Conservation (phyloP, 2,797 vertebrate species). For the Heteromormyrus szaboi region DNA sequence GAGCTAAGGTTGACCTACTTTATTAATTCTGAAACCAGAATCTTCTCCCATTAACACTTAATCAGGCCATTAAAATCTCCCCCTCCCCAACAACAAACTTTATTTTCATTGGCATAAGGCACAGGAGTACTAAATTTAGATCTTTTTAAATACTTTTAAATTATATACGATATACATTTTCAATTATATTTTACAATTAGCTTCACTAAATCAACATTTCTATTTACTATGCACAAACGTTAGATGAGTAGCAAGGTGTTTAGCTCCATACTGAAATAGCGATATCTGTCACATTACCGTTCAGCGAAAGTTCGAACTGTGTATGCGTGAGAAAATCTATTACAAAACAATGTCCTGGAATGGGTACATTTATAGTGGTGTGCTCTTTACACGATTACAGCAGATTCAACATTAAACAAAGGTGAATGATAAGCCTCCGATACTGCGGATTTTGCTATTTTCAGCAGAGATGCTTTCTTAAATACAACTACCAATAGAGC, state of each 20-base stretch:
- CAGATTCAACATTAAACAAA: slow-evolving; percentile 15
- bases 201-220: slow-evolving; percentile 4
- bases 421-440: background rate
- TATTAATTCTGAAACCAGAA: slow-evolving; percentile 16
- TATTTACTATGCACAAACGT: slow-evolving; percentile 7
- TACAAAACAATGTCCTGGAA: slow-evolving; percentile 14
- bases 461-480: background rate
- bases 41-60: background rate
- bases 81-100: background rate
- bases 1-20: slow-evolving; percentile 1
- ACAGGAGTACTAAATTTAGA: slow-evolving; percentile 23
- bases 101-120: slow-evolving; percentile 21
- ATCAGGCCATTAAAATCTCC: slow-evolving; percentile 7
- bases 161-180: slow-evolving; percentile 2
- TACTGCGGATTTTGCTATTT: background rate
- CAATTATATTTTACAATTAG: background rate
- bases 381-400: slow-evolving; percentile 17
- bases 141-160: slow-evolving; percentile 1
- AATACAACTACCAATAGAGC: background rate
- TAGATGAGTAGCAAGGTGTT: background rate
- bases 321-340: slow-evolving; percentile 17
- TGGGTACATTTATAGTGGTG: slow-evolving; percentile 9
- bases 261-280: slow-evolving; percentile 11
- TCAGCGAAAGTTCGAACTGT: slow-evolving; percentile 16
- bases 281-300: slow-evolving; percentile 3